Evolutionary conservation across 2,888 invertebrate species (phyloP).

Genomic region (Xestobium rufovillosum): DNA sequence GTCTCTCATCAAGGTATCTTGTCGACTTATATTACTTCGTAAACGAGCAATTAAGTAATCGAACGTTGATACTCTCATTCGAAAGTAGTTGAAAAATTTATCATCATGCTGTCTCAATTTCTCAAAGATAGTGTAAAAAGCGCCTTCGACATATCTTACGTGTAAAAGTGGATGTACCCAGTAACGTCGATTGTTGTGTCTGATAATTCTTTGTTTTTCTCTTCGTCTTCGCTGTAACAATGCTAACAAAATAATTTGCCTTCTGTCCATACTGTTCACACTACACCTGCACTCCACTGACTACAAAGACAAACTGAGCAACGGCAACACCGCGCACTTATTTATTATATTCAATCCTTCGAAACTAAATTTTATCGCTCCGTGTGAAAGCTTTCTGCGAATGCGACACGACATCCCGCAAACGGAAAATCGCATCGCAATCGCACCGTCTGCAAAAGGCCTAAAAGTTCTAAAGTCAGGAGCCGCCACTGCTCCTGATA

Average conservation of each 20-base stretch:
- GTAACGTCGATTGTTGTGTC: constrained; percentile 3
- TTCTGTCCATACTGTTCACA: background rate
- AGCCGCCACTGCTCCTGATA: too few species aligned
- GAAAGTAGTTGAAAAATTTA: constrained; percentile 13
- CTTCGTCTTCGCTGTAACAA: constrained; percentile 1
- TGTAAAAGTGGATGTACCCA: constrained; percentile 3
- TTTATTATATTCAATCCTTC: background rate
- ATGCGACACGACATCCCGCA: constrained; percentile 1
- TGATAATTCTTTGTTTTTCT: too few species aligned
- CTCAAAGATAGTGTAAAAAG: constrained; percentile 2
- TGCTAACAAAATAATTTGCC: constrained; percentile 1
- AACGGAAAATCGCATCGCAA: constrained; percentile 3
- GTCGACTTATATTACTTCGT: constrained; percentile 10
- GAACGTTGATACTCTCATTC: constrained; percentile 14
- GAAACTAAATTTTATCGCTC: background rate
- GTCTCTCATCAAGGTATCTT: constrained; percentile 14
- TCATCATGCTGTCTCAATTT: constrained; percentile 1
- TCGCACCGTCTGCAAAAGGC: constrained; percentile 1
- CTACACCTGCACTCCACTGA: constrained; percentile 1
- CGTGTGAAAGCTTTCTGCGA: constrained; percentile 3
- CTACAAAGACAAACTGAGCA: constrained; percentile 1
- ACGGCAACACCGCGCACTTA: constrained; percentile 3
- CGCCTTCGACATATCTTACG: constrained; percentile 1
- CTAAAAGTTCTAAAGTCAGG: background rate
- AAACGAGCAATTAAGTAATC: constrained; percentile 11